Conservation (phyloP, 2,888 invertebrate genomes). For the Drosophila silvestris region DNA sequence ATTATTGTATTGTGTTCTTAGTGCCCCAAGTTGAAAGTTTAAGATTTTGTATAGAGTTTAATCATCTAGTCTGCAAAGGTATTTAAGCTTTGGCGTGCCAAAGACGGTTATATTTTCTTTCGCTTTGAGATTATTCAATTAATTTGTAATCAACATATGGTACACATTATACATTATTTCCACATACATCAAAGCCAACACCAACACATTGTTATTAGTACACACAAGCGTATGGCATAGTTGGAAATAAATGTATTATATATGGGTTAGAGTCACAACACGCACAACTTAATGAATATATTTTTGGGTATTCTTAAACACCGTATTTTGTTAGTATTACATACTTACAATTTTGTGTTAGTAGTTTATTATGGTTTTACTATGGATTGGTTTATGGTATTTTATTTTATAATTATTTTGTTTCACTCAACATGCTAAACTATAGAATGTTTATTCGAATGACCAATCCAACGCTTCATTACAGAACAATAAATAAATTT, state of each 20-base stretch:
- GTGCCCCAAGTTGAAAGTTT: not conserved
- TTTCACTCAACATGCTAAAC: constrained; percentile 76
- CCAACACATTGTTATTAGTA: constrained; percentile 40
- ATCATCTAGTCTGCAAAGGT: not conserved
- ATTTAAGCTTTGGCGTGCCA: constrained; percentile 29
- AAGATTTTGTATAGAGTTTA: not conserved
- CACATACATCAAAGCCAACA: constrained; percentile 40
- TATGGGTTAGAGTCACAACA: constrained; percentile 32
- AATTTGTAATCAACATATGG: constrained; percentile 11
- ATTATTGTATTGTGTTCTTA: not conserved
- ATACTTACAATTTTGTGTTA: constrained; percentile 57
- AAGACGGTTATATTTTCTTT: not conserved
- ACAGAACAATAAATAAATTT: constrained; percentile 55
- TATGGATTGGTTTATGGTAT: constrained; percentile 41
- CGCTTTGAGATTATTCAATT: not conserved
- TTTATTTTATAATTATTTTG: constrained; percentile 40
- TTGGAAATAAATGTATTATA: constrained; percentile 11
- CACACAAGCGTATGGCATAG: constrained; percentile 19
- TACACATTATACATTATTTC: constrained; percentile 14
- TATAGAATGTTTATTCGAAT: constrained; percentile 63
- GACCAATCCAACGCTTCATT: constrained; percentile 71
- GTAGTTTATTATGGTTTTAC: constrained; percentile 29
- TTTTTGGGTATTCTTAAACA: constrained; percentile 20
- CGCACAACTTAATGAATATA: constrained; percentile 30
- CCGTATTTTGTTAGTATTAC: constrained; percentile 50